Percentiles rank a stretch among this genome's conserved stretches.
Conservation (phyloP, 2,797 vertebrate species). For the Neostethus bicornis region DNA sequence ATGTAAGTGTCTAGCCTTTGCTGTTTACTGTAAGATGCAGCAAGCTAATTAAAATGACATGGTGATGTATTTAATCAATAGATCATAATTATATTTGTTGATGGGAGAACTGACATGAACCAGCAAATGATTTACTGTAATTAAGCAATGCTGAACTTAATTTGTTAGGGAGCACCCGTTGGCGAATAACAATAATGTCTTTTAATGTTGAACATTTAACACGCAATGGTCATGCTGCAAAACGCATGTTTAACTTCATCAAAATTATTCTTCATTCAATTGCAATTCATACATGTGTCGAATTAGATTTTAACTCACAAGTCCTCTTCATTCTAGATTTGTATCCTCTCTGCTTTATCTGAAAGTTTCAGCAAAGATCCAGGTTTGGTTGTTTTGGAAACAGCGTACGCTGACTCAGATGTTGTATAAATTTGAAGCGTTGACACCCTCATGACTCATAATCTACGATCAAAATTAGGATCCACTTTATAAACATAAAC, state of each 20-base stretch:
- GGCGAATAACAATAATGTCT: background rate
- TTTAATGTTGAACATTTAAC: slow-evolving; percentile 1
- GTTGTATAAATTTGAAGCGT: slow-evolving; percentile 10
- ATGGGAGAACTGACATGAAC: background rate
- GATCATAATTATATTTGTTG: slow-evolving; percentile 13
- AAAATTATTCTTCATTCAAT: background rate
- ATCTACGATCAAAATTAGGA: slow-evolving; percentile 4
- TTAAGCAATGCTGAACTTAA: background rate
- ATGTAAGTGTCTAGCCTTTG: slow-evolving; percentile 10
- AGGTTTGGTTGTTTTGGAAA: slow-evolving; percentile 56
- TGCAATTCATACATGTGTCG: background rate
- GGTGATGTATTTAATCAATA: slow-evolving; percentile 10
- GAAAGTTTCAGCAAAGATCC: background rate
- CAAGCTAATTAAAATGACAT: slow-evolving; percentile 19
- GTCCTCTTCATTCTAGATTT: slow-evolving; percentile 1
- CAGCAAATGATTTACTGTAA: background rate
- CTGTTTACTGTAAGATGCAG: slow-evolving; percentile 3
- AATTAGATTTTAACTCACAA: background rate
- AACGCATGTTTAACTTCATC: background rate
- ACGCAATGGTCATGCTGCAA: background rate
- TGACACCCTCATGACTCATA: slow-evolving; percentile 29
- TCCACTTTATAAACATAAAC: slow-evolving; percentile 22
- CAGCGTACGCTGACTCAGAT: slow-evolving; percentile 41
- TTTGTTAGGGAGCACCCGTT: slow-evolving; percentile 21
- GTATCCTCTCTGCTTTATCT: background rate